Percentiles rank a stretch among this genome's conserved stretches.
Evolutionary conservation across 2,888 invertebrate species (phyloP).

Genomic region (Lottia scabra): DNA sequence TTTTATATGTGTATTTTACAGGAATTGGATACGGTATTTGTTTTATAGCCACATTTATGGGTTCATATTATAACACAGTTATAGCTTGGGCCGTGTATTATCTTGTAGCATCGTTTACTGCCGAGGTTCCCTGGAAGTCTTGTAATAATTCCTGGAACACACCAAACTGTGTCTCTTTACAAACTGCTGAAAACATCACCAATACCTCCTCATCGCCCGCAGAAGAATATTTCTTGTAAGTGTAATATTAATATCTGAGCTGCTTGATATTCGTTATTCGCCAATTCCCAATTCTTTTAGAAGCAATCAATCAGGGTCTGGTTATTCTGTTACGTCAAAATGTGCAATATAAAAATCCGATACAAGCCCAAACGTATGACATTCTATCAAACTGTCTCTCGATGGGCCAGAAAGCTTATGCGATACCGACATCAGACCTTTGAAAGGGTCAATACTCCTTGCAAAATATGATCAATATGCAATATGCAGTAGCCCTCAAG

Average conservation of each 20-base stretch:
- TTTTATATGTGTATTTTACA: conserved; percentile 68
- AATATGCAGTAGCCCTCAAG: too few relatives aligned
- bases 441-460: too few relatives aligned
- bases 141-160: conserved; percentile 69
- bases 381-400: too few relatives aligned
- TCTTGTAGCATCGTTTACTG: conserved; percentile 62
- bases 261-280: too few relatives aligned
- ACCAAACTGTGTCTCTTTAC: conserved; percentile 73
- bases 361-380: too few relatives aligned
- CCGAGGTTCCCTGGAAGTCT: conserved; percentile 66
- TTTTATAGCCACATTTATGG: conserved; percentile 77
- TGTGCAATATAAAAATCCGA: too few relatives aligned
- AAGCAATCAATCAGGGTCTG: too few relatives aligned
- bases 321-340: too few relatives aligned
- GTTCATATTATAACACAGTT: conserved; percentile 96
- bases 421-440: too few relatives aligned
- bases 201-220: conserved; percentile 54
- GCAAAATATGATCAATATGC: too few relatives aligned
- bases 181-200: conserved; percentile 38
- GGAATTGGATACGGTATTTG: conserved; percentile 96
- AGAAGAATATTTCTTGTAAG: conserved; percentile 60
- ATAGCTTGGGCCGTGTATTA: conserved; percentile 86
- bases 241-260: not conserved
- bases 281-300: too few relatives aligned
- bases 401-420: too few relatives aligned